Evolutionary conservation across 1,140 invertebrate genomes (phyloP).

Genomic region (Leptinotarsa texana): DNA sequence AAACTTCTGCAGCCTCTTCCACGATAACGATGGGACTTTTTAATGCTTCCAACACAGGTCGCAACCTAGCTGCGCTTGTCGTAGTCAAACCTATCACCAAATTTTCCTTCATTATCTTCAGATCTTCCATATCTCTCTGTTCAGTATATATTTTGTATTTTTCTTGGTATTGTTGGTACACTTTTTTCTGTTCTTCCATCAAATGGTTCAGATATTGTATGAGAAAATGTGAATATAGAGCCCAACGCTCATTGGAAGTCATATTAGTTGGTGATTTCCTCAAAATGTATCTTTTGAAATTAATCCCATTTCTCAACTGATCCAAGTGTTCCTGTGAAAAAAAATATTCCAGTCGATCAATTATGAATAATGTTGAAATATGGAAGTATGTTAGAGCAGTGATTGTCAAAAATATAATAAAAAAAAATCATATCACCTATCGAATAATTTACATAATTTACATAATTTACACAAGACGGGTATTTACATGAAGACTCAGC

Average conservation of each 20-base stretch:
- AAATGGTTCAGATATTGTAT: slow-evolving; percentile 50
- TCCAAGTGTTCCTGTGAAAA: not conserved
- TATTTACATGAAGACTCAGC: too few relatives aligned
- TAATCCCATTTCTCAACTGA: too few relatives aligned
- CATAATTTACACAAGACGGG: too few relatives aligned
- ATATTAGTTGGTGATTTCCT: slow-evolving; percentile 35
- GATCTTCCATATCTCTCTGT: slow-evolving; percentile 51
- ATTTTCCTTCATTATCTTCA: slow-evolving; percentile 50
- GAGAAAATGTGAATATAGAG: slow-evolving; percentile 53
- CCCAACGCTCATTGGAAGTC: slow-evolving; percentile 50
- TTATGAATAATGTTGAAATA: too few relatives aligned
- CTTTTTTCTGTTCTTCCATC: slow-evolving; percentile 42
- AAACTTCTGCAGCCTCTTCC: slow-evolving; percentile 57
- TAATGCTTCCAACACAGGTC: slow-evolving; percentile 63
- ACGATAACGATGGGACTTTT: slow-evolving; percentile 72
- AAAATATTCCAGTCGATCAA: too few relatives aligned
- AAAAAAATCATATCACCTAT: too few relatives aligned
- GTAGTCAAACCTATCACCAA: slow-evolving; percentile 77
- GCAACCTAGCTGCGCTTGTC: slow-evolving; percentile 70
- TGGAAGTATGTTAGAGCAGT: too few relatives aligned
- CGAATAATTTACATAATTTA: too few relatives aligned
- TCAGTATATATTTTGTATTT: slow-evolving; percentile 51
- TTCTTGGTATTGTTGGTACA: slow-evolving; percentile 51
- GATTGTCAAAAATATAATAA: too few relatives aligned
- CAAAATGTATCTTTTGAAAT: not conserved